These are phyloP conservation scores for Spheniscus mendiculus DNA, from an alignment of 2,113 vertebrate genomes.

Conservation along the genomic window DNA sequence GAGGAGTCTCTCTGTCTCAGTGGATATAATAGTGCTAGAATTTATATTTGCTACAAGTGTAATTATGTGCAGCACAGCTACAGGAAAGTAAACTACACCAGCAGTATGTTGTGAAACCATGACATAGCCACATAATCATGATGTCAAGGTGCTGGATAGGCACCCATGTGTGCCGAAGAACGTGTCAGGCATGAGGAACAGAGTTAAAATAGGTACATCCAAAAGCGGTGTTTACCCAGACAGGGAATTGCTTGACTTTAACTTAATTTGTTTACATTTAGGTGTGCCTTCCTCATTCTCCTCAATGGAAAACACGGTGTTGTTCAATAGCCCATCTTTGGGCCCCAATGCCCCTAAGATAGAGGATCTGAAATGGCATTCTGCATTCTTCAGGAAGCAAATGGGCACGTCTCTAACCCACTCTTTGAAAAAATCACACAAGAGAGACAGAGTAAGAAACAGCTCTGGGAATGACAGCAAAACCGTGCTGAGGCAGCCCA, in stretches of 20 bases:
- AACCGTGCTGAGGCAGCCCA: conserved; percentile 24
- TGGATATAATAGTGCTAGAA: not conserved
- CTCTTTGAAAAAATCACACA: conserved; percentile 70
- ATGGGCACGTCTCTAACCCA: conserved; percentile 75
- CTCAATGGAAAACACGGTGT: conserved; percentile 76
- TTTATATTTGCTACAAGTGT: not conserved
- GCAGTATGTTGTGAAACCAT: not conserved
- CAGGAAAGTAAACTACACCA: not conserved
- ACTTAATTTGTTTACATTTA: not conserved
- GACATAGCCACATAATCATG: accelerated
- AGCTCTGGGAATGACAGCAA: conserved; percentile 21
- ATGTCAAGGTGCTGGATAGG: not conserved
- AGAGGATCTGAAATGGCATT: conserved; percentile 79
- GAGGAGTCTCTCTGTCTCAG: not conserved
- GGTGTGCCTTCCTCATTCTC: conserved; percentile 76
- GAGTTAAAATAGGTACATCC: not conserved
- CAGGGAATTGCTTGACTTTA: not conserved
- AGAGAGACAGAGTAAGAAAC: conserved; percentile 52
- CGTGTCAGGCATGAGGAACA: not conserved
- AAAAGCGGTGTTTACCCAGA: not conserved
- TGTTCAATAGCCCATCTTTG: conserved; percentile 78
- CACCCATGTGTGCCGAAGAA: not conserved
- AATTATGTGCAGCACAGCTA: not conserved
- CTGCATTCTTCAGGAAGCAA: conserved; percentile 79
- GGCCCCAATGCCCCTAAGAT: conserved; percentile 76